Evolutionary conservation across 1,140 invertebrate genomes (phyloP), one percentile per base, ranked within the genome.

Genomic region (Ostrea denselamellosa): DNA sequence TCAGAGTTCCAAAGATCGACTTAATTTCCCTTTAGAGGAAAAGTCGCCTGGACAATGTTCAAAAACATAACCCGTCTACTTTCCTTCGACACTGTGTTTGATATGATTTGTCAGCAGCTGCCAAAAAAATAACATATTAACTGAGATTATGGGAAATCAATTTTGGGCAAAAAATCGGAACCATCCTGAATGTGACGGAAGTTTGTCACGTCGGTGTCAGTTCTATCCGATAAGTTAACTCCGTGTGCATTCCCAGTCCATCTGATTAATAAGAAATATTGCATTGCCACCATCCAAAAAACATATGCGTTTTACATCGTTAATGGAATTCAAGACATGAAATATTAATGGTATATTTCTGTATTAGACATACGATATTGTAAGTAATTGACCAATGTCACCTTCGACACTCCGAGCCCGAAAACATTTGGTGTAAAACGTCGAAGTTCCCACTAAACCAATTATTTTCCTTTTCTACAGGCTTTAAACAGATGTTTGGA

Each of bases 401-500:
- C 56, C 25, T 34, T n/a, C 56, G 5, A 5, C 34, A 44, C 34
- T 44, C 34, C 34, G 34, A 44, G 34, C 34, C 34, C 34, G 34
- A 44, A 44, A 44, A 62, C 56, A 62, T 19, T 62, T 19, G 56
- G 17, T 14, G 12, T 62, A 62, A 62, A n/a, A 62, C 56, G 5
- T n/a, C 2, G 5, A 19, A 0, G 17, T 62, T 62, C 56, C 14
- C 56, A 17, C n/a, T 62, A 62, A 58, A 62, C n/a, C 56, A 83
- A 83, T 54, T 83, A 10, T 28, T 25, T 84, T 22, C 62, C 52
- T 51, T 8, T 83, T 85, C 58, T 82, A 3, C 83, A 89, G 88
- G 88, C 51, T 87, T 89, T 19, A 85, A 87, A 51, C 54, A 83
- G 19, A 89, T 89, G 88, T 89, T 86, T 62, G 86, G 86, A 12